phyloP scores from a whole-genome alignment of 2,888 invertebrate genomes.

The Salpingus planirostris region DNA sequence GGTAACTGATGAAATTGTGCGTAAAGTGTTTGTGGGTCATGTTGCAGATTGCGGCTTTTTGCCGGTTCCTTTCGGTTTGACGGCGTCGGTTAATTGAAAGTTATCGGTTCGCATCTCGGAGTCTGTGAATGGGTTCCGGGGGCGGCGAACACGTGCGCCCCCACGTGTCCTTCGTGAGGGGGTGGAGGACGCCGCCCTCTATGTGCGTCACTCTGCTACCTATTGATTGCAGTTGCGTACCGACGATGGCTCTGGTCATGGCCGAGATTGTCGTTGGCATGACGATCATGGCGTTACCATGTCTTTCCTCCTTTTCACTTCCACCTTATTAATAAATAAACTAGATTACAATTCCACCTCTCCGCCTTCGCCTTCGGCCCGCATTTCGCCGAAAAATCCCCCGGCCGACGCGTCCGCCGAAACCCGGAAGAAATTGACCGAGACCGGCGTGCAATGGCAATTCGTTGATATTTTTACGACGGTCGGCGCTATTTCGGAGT shows the following conservation, averaged over 20 bases:
- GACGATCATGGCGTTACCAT: conserved; percentile 28
- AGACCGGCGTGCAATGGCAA: too few species aligned
- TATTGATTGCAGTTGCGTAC: conserved; percentile 33
- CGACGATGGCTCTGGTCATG: conserved; percentile 28
- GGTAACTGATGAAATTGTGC: too few species aligned
- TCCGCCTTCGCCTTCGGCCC: neutral
- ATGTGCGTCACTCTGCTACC: conserved; percentile 39
- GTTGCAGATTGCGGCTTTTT: too few species aligned
- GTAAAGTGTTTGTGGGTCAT: too few species aligned
- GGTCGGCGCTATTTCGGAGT: too few species aligned
- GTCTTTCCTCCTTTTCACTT: conserved; percentile 23
- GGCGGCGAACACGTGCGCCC: conserved; percentile 35
- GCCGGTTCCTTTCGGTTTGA: conserved; percentile 5
- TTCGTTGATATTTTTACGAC: too few species aligned
- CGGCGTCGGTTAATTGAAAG: conserved; percentile 16
- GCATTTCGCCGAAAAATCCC: too few species aligned
- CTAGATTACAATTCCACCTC: conserved; percentile 2
- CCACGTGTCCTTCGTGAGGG: conserved; percentile 36
- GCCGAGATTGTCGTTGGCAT: conserved; percentile 33
- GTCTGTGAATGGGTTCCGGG: conserved; percentile 32
- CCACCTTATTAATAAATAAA: conserved; percentile 17
- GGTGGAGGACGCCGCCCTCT: conserved; percentile 30
- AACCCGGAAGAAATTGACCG: too few species aligned
- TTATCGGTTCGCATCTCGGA: conserved; percentile 32
- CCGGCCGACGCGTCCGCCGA: too few species aligned